phyloP scores from a whole-genome alignment of 2,797 vertebrate species.

The Dendrocincla tyrannina region DNA sequence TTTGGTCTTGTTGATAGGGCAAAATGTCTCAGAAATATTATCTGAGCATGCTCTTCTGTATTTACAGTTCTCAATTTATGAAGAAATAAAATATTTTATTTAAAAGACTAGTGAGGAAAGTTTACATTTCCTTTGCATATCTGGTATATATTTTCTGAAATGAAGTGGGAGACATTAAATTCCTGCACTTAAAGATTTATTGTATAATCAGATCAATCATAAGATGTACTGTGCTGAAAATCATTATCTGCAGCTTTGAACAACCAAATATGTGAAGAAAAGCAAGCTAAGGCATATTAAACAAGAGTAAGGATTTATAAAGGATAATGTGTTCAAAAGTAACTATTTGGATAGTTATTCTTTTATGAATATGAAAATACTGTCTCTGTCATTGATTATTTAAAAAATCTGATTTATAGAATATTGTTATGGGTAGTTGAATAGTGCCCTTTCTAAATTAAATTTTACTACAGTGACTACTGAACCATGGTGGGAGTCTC shows the following conservation, averaged over 20 bases:
- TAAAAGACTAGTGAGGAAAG: neutral
- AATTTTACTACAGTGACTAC: neutral
- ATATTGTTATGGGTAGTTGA: neutral
- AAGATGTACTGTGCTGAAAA: neutral
- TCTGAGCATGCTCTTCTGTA: neutral
- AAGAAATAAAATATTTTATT: neutral
- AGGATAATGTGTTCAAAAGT: neutral
- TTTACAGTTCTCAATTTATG: neutral
- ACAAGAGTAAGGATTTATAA: neutral
- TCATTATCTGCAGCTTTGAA: neutral
- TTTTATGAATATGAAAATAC: neutral
- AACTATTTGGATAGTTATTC: neutral
- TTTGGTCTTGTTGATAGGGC: fast-evolving
- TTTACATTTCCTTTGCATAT: neutral
- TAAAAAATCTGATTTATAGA: neutral
- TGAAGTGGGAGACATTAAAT: neutral
- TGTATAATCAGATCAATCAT: neutral
- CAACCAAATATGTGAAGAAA: neutral
- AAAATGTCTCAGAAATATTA: neutral
- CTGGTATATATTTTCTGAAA: neutral
- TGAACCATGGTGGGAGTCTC: neutral
- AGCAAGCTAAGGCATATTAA: neutral
- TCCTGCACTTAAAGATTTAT: neutral
- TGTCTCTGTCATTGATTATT: neutral
- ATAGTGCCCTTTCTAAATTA: neutral